Percentiles rank a stretch among this genome's conserved stretches.
Conservation (phyloP, 1,140 invertebrate species). For the Sinonovacula constricta region DNA sequence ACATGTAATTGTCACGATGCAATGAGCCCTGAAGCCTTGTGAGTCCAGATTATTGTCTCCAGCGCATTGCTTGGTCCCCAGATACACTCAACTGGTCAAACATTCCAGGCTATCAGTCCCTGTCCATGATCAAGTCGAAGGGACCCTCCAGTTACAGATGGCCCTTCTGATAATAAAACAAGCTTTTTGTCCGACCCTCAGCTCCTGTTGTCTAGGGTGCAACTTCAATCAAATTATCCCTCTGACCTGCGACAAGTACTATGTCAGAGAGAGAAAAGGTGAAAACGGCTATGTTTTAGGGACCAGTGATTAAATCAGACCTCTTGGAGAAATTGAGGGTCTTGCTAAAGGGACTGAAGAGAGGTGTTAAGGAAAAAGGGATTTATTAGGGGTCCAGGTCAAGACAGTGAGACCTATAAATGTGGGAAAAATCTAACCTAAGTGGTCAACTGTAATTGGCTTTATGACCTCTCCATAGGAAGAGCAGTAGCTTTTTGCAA, state of each 20-base stretch:
- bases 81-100: background rate
- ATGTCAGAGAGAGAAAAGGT: background rate
- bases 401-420: slow-evolving; percentile 27
- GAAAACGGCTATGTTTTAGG: background rate
- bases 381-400: slow-evolving; percentile 39
- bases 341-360: background rate
- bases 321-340: background rate
- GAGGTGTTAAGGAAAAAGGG: background rate
- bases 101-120: background rate
- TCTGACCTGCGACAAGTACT: slow-evolving; percentile 26
- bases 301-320: background rate
- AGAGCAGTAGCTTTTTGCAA: slow-evolving; percentile 12
- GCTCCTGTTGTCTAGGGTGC: slow-evolving; percentile 28
- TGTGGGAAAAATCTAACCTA: slow-evolving; percentile 50
- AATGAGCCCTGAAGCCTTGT: slow-evolving; percentile 25
- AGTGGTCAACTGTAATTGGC: slow-evolving; percentile 25
- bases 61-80: slow-evolving; percentile 2
- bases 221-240: slow-evolving; percentile 49
- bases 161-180: slow-evolving; percentile 43
- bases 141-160: no score
- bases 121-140: no score
- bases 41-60: background rate
- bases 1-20: slow-evolving; percentile 4
- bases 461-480: slow-evolving; percentile 28
- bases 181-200: slow-evolving; percentile 14